A percentile compares a stretch with the other conserved stretches of the same genome.
These are phyloP conservation scores for Cyprinodon tularosa DNA, from an alignment of 2,113 vertebrate genomes.

Conservation along the genomic window DNA sequence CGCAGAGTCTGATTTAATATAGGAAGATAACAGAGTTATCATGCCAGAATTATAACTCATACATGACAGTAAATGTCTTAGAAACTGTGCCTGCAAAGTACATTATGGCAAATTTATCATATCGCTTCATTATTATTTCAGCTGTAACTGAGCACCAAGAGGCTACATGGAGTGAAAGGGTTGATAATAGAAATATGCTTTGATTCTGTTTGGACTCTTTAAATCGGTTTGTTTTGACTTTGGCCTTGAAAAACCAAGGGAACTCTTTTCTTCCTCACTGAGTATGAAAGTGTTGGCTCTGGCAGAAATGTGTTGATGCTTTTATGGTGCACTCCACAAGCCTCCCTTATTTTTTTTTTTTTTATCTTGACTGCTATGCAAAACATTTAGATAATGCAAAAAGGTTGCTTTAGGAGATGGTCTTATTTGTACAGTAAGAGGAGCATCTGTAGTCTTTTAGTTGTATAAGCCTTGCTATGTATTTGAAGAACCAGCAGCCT, in stretches of 20 bases:
- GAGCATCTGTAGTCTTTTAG: neutral
- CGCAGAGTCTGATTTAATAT: neutral
- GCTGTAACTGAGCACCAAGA: neutral
- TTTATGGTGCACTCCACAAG: neutral
- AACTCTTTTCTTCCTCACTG: neutral
- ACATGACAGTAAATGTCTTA: neutral
- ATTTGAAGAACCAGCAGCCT: neutral
- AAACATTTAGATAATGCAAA: neutral
- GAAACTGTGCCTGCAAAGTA: neutral
- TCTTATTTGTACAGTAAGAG: neutral
- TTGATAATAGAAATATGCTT: neutral
- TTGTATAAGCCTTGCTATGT: neutral
- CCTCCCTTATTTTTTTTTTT: neutral
- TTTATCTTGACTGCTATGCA: neutral
- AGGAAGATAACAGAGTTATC: neutral
- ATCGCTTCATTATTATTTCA: neutral
- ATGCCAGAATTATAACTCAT: neutral
- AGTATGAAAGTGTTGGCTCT: neutral
- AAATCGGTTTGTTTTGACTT: neutral
- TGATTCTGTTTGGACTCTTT: neutral
- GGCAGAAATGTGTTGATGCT: neutral
- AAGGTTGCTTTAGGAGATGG: neutral
- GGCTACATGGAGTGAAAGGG: neutral
- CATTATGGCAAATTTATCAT: neutral
- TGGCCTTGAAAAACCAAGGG: neutral